These are phyloP conservation scores for Temnopleurus reevesii DNA, from an alignment of 53 echinoderm and acorn worm species.

Conservation along the genomic window DNA sequence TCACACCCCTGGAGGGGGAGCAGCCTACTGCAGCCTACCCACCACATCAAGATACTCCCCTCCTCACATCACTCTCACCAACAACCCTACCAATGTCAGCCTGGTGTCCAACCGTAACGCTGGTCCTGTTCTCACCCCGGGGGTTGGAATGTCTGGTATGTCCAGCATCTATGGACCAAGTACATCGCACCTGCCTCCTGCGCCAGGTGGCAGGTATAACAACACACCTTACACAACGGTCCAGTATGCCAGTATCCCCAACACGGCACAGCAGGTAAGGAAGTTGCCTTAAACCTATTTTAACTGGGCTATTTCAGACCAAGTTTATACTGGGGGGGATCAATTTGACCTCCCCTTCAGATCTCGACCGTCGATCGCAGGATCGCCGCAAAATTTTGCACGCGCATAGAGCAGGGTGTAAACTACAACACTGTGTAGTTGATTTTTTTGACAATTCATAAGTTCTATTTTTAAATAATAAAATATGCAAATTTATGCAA, in stretches of 20 bases:
- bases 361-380: too few relatives aligned
- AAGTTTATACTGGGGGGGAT: too few relatives aligned
- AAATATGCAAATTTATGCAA: too few relatives aligned
- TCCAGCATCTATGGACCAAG: constrained; percentile 45
- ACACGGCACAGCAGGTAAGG: constrained; percentile 76
- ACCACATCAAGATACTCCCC: constrained; percentile 74
- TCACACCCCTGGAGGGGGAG: constrained; percentile 38
- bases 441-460: too few relatives aligned
- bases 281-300: too few relatives aligned
- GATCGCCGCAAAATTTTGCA: too few relatives aligned
- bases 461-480: too few relatives aligned
- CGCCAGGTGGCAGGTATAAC: constrained; percentile 13
- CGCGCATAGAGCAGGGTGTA: too few relatives aligned
- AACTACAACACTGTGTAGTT: too few relatives aligned
- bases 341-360: too few relatives aligned
- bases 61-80: constrained; percentile 60
- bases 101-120: constrained; percentile 48
- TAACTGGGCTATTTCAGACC: too few relatives aligned
- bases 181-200: constrained; percentile 9
- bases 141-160: constrained; percentile 6
- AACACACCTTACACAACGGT: constrained; percentile 71
- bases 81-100: constrained; percentile 42
- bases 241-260: constrained; percentile 71
- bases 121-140: neutral
- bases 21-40: constrained; percentile 59